Conservation (phyloP, 2,113 vertebrate species). For the Dascyllus trimaculatus region DNA sequence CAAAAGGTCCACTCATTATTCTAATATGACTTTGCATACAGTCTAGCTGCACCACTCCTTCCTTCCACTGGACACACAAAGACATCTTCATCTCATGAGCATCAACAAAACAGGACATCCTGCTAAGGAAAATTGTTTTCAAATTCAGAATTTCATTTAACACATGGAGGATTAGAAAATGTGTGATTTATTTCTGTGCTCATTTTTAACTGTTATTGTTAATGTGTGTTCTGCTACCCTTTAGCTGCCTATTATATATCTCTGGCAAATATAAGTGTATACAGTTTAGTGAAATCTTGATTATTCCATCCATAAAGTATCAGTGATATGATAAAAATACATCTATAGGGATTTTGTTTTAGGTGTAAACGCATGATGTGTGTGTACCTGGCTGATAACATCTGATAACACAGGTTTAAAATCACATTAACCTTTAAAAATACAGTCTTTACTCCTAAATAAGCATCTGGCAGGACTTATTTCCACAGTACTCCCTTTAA, state of each 20-base stretch:
- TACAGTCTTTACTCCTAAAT: not conserved
- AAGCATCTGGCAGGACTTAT: not conserved
- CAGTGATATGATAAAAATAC: not conserved
- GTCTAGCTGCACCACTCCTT: not conserved
- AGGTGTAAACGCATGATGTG: not conserved
- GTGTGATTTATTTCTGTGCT: not conserved
- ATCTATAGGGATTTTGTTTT: not conserved
- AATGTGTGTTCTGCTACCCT: not conserved
- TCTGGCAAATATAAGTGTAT: too few species aligned
- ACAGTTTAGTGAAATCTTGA: too few species aligned
- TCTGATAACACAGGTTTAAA: slow-evolving; percentile 4
- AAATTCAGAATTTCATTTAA: not conserved
- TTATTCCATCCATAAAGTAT: not conserved
- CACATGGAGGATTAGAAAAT: too few species aligned
- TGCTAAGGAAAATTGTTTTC: not conserved
- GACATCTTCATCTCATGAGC: not conserved
- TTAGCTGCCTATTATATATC: not conserved
- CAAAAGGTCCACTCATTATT: not conserved
- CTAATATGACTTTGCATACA: not conserved
- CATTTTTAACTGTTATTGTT: not conserved
- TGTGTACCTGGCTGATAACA: not conserved
- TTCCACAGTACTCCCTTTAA: slow-evolving; percentile 30
- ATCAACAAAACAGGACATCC: not conserved
- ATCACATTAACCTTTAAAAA: not conserved
- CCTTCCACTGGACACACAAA: not conserved